These are phyloP conservation scores for Hofmannophila pseudospretella DNA, from an alignment of 2,888 invertebrate genomes.

Conservation along the genomic window DNA sequence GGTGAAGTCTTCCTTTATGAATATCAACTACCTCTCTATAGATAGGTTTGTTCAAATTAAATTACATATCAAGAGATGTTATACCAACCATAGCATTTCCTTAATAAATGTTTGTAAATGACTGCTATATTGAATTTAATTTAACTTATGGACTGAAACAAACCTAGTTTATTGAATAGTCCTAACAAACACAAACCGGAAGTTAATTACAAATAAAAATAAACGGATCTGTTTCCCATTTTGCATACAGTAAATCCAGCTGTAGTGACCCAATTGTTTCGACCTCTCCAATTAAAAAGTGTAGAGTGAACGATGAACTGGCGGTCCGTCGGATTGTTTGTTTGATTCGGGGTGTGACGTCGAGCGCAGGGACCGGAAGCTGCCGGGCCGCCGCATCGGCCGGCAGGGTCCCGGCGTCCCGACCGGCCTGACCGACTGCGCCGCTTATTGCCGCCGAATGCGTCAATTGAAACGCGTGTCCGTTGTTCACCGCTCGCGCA, in stretches of 20 bases:
- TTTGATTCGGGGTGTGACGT: constrained; percentile 38
- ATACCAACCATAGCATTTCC: too few species aligned
- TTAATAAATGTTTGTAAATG: too few species aligned
- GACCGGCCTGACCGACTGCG: constrained; percentile 48
- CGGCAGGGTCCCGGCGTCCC: neutral
- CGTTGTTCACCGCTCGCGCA: constrained; percentile 46
- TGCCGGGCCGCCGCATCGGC: constrained; percentile 34
- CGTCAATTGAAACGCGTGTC: constrained; percentile 73
- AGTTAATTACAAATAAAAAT: neutral
- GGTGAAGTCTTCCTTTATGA: neutral
- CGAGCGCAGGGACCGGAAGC: constrained; percentile 39
- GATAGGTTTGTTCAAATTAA: neutral
- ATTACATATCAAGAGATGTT: neutral
- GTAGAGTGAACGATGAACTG: constrained; percentile 62
- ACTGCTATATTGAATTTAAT: too few species aligned
- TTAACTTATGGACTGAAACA: too few species aligned
- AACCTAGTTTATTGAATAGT: too few species aligned
- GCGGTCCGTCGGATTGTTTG: constrained; percentile 18
- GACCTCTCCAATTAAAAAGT: constrained; percentile 75
- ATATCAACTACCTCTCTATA: constrained; percentile 1
- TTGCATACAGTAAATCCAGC: constrained; percentile 47
- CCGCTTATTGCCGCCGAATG: constrained; percentile 61
- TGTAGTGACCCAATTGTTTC: constrained; percentile 67
- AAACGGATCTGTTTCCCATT: neutral
- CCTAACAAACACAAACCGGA: constrained; percentile 6